Base-by-base conservation (phyloP, 2,113 vertebrate genomes). In the Ophthalmolycus amberensis region DNA sequence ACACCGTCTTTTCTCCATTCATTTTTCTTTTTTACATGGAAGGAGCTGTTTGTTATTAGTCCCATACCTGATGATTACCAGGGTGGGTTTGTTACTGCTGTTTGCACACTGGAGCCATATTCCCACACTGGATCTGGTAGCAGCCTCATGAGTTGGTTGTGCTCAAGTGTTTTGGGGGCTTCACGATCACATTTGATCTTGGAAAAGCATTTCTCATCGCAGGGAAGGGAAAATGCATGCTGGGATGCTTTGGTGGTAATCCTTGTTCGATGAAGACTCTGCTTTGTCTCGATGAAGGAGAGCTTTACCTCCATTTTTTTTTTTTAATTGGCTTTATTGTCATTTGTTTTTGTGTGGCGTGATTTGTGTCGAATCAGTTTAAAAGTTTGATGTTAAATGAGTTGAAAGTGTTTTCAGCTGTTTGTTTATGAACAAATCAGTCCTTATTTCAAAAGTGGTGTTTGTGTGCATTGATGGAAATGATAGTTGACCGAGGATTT, bases 111-210 rank as follows among this genome's bases (percentile, higher is more conserved):
- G 54, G 48, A 68, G 58, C 48, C 18, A 5, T 73, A 71, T 75
- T 85, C 76, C 76, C 63, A 77, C 71, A 64, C 56, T 79, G 27
- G 65, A 71, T 80, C 78, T 82, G 22, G 66, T 71, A 63, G 71
- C 34, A 4, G 44, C 66, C 50, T 79, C 69, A 86, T 80, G 71
- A 84, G 59, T 82, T 79, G 64, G 72, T 73, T 80, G 46, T 65
- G 44, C 64, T 73, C 4, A 48, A 86, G 75, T 85, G 64, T 82
- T 86, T 88, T 44, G 67, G 56, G 52, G 74, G 38, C 15, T 80
- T 85, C 69, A 74, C 59, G 74, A 72, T 73, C 64, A 44, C 59
- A 84, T 85, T 75, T 87, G 84, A 86, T 89, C 78, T 83, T 22
- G 0, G 71, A 48, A 90, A 91, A 87, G 83, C 86, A 79, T 79